Percentiles rank a stretch among this genome's conserved stretches.
These are phyloP conservation scores for Cheumatopsyche charites DNA, from an alignment of 1,140 invertebrate genomes.

Conservation along the genomic window DNA sequence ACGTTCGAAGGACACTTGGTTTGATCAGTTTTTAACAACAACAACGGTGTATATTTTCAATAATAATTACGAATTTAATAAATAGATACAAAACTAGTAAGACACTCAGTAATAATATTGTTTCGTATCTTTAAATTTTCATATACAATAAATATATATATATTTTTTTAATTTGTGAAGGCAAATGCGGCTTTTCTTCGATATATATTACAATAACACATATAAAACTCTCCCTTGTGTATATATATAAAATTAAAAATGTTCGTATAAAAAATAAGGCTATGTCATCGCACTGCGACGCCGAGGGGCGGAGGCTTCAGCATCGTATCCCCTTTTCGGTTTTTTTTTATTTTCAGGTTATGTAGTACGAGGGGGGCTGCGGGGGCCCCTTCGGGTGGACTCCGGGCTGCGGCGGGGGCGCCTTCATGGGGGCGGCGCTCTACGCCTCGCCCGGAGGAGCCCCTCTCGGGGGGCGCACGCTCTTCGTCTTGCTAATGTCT, in stretches of 20 bases:
- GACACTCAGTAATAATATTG: slow-evolving; percentile 27
- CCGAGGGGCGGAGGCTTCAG: not conserved
- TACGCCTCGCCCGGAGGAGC: slow-evolving; percentile 30
- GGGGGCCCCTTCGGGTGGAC: not conserved
- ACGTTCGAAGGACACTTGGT: slow-evolving; percentile 21
- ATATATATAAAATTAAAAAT: slow-evolving; percentile 1
- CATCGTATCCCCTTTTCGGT: too few relatives aligned
- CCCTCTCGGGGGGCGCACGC: slow-evolving; percentile 28
- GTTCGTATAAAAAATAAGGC: slow-evolving; percentile 31
- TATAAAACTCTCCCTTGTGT: not conserved
- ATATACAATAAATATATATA: not conserved
- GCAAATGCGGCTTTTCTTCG: slow-evolving; percentile 22
- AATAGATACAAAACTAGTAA: slow-evolving; percentile 30
- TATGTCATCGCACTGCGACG: not conserved
- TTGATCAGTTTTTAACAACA: slow-evolving; percentile 7
- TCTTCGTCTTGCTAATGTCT: not conserved
- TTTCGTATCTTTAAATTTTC: not conserved
- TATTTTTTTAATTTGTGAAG: slow-evolving; percentile 4
- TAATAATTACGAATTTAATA: slow-evolving; percentile 3
- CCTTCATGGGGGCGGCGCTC: slow-evolving; percentile 28
- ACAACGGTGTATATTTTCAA: slow-evolving; percentile 17
- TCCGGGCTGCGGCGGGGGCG: not conserved
- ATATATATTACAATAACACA: not conserved
- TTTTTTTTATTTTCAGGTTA: not conserved
- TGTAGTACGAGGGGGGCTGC: not conserved